These are phyloP conservation scores for Cichlasoma orientale DNA, from an alignment of 2,797 vertebrate genomes.

Conservation along the genomic window DNA sequence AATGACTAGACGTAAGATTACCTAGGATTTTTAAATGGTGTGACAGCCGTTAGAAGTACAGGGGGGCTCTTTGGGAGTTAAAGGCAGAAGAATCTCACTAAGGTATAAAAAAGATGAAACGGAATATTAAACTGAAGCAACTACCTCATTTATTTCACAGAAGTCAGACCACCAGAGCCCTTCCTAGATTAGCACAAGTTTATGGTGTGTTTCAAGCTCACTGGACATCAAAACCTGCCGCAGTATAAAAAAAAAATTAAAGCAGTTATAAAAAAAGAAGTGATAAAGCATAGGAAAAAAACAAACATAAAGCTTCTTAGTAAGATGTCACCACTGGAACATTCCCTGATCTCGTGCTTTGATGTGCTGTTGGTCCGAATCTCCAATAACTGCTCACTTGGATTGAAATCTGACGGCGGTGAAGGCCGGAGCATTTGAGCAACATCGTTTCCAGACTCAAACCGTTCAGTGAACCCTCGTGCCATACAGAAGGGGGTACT, in stretches of 20 bases:
- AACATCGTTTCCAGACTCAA: no score
- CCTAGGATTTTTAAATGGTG: not conserved
- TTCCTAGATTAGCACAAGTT: constrained; percentile 2
- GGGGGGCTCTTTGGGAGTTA: constrained; percentile 1
- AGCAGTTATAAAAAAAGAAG: not conserved
- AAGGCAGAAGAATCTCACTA: constrained; percentile 15
- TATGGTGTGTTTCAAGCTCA: not conserved
- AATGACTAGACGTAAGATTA: constrained; percentile 9
- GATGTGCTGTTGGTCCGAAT: not conserved
- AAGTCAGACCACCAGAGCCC: not conserved
- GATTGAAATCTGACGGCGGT: no score
- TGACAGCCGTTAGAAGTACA: constrained; percentile 2
- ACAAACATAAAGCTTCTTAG: not conserved
- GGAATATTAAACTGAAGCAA: constrained; percentile 21
- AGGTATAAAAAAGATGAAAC: constrained; percentile 7
- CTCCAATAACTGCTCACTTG: not conserved
- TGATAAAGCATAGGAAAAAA: not conserved
- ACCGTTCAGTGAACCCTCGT: no score
- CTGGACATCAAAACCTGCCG: not conserved
- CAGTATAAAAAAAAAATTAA: not conserved
- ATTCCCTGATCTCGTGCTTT: not conserved
- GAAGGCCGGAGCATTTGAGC: no score
- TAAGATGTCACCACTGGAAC: not conserved
- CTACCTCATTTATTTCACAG: constrained; percentile 21
- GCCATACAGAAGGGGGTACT: no score